Conservation (phyloP, 2,888 invertebrate genomes). For the Clusia tigrina region DNA sequence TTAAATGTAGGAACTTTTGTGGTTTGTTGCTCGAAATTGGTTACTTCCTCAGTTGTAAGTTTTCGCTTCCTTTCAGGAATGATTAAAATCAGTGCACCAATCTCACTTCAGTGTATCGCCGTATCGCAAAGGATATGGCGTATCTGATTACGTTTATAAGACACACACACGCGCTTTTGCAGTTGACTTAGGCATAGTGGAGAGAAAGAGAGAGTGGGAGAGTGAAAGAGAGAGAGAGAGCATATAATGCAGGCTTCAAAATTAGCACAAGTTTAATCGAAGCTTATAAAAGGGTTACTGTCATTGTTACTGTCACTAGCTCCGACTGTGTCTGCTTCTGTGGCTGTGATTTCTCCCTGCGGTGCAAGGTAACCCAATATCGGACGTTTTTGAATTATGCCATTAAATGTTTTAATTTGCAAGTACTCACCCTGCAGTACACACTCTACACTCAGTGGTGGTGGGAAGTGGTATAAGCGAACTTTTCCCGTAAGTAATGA, state of each 20-base stretch:
- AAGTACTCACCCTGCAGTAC: too few species aligned
- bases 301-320: too few species aligned
- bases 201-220: too few species aligned
- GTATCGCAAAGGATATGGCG: constrained; percentile 41
- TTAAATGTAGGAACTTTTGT: constrained; percentile 32
- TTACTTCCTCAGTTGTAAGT: constrained; percentile 59
- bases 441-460: too few species aligned
- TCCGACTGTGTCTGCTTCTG: too few species aligned
- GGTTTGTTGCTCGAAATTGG: constrained; percentile 36
- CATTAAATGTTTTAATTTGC: not conserved
- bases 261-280: constrained; percentile 3
- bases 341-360: not conserved
- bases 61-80: constrained; percentile 53
- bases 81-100: constrained; percentile 47
- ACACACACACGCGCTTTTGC: constrained; percentile 3
- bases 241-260: too few species aligned
- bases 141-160: constrained; percentile 38
- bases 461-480: too few species aligned
- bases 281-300: not conserved
- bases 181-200: not conserved
- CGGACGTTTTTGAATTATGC: not conserved
- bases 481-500: too few species aligned
- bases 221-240: too few species aligned
- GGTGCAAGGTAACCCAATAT: not conserved
- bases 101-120: not conserved